Conservation (phyloP, 1,140 invertebrate species). For the Euura lappo region DNA sequence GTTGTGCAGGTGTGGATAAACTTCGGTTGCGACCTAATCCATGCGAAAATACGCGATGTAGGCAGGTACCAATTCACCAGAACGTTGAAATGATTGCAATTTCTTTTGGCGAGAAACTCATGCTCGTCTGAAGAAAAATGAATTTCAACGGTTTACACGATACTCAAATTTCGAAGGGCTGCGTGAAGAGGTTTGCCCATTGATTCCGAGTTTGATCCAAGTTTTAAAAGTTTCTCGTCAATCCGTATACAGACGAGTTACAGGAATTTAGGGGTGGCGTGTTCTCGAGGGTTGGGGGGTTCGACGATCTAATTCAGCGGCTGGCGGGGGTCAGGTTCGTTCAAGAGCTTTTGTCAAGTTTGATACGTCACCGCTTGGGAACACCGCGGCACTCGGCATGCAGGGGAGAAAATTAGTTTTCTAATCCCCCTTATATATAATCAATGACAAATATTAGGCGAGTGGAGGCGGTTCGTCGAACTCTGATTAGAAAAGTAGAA, state of each 20-base stretch:
- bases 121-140: no score
- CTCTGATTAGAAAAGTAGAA: not conserved
- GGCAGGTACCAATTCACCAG: constrained; percentile 2
- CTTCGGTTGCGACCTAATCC: not conserved
- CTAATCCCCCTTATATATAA: not conserved
- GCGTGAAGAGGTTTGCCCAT: no score
- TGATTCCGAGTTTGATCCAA: no score
- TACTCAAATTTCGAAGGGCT: no score
- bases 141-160: no score
- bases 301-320: not conserved
- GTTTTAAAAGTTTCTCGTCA: not conserved
- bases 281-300: not conserved
- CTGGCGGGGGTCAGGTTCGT: not conserved
- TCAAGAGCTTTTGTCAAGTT: not conserved
- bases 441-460: not conserved
- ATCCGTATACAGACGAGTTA: not conserved
- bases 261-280: not conserved
- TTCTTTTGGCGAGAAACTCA: no score
- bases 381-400: not conserved
- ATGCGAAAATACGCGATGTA: not conserved
- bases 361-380: not conserved
- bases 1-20: not conserved
- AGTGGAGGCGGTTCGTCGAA: not conserved
- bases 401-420: not conserved
- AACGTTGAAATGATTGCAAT: no score